Percentiles rank a stretch among this genome's conserved stretches.
These are phyloP conservation scores for Aviceda cuculoides DNA, from an alignment of 2,797 vertebrate species.

Conservation along the genomic window DNA sequence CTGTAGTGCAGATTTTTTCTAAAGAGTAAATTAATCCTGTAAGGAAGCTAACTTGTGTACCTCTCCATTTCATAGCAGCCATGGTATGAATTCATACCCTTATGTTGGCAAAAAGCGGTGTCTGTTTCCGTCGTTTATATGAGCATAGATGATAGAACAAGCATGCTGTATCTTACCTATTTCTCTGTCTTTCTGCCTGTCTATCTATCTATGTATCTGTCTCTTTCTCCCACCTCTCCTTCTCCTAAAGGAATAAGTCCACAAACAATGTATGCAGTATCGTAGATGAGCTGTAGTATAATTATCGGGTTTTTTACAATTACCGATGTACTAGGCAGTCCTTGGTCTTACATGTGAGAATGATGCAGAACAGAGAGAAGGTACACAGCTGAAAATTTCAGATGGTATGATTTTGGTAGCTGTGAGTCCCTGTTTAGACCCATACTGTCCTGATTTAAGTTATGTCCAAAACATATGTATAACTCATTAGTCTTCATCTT, in stretches of 20 bases:
- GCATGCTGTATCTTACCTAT: not conserved
- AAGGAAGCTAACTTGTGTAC: not conserved
- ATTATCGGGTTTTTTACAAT: not conserved
- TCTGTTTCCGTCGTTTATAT: not conserved
- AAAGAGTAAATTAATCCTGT: not conserved
- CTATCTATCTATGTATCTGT: not conserved
- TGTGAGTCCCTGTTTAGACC: not conserved
- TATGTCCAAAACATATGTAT: not conserved
- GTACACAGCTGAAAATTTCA: not conserved
- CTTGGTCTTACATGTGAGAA: not conserved
- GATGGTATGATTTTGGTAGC: not conserved
- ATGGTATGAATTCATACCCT: not conserved
- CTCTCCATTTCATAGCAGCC: not conserved
- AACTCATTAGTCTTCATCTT: conserved; percentile 7
- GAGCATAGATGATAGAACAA: not conserved
- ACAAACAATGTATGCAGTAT: not conserved
- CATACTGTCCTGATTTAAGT: not conserved
- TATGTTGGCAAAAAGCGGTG: not conserved
- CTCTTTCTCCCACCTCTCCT: not conserved
- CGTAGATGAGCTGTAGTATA: not conserved
- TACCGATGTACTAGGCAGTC: not conserved
- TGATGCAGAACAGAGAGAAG: not conserved
- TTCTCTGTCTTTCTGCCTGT: not conserved
- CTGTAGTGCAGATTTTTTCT: not conserved
- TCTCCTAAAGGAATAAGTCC: not conserved